These are phyloP conservation scores for Chondrosia reniformis DNA, from an alignment of 37 sponge, comb jelly and placozoan genomes.

Conservation along the genomic window DNA sequence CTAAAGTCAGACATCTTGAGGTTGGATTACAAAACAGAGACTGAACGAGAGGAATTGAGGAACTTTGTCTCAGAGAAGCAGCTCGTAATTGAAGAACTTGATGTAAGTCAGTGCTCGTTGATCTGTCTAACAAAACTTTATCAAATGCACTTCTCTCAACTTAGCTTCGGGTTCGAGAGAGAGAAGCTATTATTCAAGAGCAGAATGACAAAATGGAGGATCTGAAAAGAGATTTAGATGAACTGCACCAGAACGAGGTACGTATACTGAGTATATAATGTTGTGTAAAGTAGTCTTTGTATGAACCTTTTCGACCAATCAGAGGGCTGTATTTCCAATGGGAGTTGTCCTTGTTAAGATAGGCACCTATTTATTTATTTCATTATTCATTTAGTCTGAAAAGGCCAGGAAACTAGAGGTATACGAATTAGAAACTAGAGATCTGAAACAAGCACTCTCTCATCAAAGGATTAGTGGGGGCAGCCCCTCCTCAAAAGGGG, in stretches of 20 bases:
- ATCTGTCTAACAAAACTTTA: not conserved
- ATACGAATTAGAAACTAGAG: not conserved
- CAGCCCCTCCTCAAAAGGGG: too few species aligned
- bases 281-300: too few species aligned
- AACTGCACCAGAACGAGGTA: not conserved
- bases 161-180: constrained; percentile 6
- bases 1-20: constrained; percentile 71
- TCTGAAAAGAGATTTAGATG: not conserved
- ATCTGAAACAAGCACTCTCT: not conserved
- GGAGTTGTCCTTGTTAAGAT: too few species aligned
- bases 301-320: too few species aligned
- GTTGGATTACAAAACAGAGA: constrained; percentile 62
- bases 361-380: too few species aligned
- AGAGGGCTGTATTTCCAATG: too few species aligned
- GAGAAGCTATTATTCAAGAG: not conserved
- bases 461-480: too few species aligned
- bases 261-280: not conserved
- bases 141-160: not conserved
- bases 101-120: not conserved
- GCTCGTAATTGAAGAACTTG: constrained; percentile 14
- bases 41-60: constrained; percentile 30
- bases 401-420: not conserved
- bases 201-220: not conserved
- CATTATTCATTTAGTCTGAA: too few species aligned
- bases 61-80: constrained; percentile 16